These are phyloP conservation scores for Hydrotaea diabolus DNA, from an alignment of 2,888 invertebrate species.

Conservation along the genomic window DNA sequence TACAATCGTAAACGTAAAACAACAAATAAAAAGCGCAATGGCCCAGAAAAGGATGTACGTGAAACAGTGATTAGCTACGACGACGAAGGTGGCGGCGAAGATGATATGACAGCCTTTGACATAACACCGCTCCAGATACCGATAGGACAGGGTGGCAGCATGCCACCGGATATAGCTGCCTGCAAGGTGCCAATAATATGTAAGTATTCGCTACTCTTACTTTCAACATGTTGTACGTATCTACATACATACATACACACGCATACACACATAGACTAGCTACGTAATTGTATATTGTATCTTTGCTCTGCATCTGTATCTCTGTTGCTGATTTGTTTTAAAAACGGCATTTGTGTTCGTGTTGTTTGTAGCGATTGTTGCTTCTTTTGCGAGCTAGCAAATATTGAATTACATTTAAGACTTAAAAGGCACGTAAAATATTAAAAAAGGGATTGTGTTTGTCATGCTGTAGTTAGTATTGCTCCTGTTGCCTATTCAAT, in stretches of 20 bases:
- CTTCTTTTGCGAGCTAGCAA: neutral
- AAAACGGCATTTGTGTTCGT: neutral
- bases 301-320: neutral
- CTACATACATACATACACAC: neutral
- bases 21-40: constrained; percentile 91
- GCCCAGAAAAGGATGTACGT: constrained; percentile 98
- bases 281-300: no score
- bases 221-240: neutral
- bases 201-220: constrained; percentile 73
- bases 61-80: constrained; percentile 99
- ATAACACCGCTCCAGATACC: constrained; percentile 98
- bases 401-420: constrained; percentile 8
- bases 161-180: constrained; percentile 91
- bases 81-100: constrained; percentile 99
- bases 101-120: constrained; percentile 99
- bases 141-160: constrained; percentile 88
- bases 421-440: constrained; percentile 63
- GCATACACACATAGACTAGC: no score
- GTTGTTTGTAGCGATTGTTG: neutral
- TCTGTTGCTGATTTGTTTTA: neutral
- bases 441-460: constrained; percentile 48
- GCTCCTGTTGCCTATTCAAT: constrained; percentile 8
- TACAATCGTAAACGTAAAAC: constrained; percentile 96
- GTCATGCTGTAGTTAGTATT: neutral
- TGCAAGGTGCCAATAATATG: constrained; percentile 85